Evolutionary conservation across 2,113 vertebrate genomes (phyloP).

Genomic region (Heterochromis multidens): DNA sequence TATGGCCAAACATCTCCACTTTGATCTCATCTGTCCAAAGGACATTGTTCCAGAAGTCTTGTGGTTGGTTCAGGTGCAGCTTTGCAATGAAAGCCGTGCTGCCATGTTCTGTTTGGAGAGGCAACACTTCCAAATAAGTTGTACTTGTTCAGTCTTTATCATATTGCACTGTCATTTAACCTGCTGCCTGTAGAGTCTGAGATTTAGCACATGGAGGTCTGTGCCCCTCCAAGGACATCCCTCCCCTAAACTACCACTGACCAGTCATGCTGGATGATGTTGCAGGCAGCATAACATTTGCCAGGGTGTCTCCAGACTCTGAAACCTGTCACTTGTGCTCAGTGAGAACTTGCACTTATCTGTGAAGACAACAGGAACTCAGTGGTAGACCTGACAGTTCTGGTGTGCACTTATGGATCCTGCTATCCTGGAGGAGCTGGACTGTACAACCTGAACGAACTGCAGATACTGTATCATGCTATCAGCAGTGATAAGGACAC

Average conservation of each 20-base stretch:
- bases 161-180: not conserved
- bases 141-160: not conserved
- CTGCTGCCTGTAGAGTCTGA: not conserved
- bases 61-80: not conserved
- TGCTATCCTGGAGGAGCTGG: too few species aligned
- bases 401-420: not conserved
- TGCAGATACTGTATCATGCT: not conserved
- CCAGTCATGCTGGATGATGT: not conserved
- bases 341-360: not conserved
- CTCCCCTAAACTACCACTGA: rapidly evolving
- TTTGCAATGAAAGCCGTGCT: not conserved
- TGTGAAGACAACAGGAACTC: not conserved
- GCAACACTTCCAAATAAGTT: too few species aligned
- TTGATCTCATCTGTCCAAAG: not conserved
- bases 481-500: too few species aligned
- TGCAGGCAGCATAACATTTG: not conserved
- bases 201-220: not conserved
- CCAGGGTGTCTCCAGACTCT: not conserved
- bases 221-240: not conserved
- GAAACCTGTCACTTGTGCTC: rapidly evolving
- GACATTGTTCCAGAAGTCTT: not conserved
- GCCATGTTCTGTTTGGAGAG: too few species aligned
- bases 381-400: not conserved
- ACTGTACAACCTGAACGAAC: not conserved
- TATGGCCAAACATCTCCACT: not conserved